Evolutionary conservation across 1,140 invertebrate species (phyloP), one percentile per base, ranked within the genome.

Genomic region (Sitophilus oryzae): DNA sequence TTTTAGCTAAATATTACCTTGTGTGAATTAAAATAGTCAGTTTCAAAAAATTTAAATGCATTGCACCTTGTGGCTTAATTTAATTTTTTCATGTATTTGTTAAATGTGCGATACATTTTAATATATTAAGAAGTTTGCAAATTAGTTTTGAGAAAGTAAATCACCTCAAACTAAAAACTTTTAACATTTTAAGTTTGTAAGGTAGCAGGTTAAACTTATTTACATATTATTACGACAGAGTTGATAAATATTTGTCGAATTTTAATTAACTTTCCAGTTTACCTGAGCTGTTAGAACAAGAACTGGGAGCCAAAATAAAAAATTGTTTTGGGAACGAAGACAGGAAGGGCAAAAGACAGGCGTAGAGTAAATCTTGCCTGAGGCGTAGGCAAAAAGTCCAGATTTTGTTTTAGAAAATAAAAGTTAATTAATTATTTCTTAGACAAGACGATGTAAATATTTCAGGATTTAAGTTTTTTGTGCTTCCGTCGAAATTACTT

Each of bases 221-320:
- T 40, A 40, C 37, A 40, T 40, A 14, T 40, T 40, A 40, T 40
- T 15, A 40, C 37, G 16, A 16, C n/a, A 40, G 16, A 40, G n/a
- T 40, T 40, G 16, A 40, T 40, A 40, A 40, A 40, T 40, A 40
- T 40, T 40, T 40, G n/a, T 15, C 37, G 2, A 40, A 40, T 8
- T 40, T 40, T 40, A 40, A 40, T 40, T 40, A 40, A 40, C 37
- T 40, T 40, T 30, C 11, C 25, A 30, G 25, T 30, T 30, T 30
- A 30, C 25, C 25, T 30, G 25, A 30, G 11, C 25, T 30, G 25
- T 30, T 30, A 30, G 5, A 30, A 30, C 25, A 30, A 30, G 25
- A 30, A 30, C 25, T 5, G 25, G 25, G 5, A 30, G 5, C 25
- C 5, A 11, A 5, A 5, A 11, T 5, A 30, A 30, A 30, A 30